Conservation (phyloP, 2,888 invertebrate genomes). For the Eurytoma adleriae region DNA sequence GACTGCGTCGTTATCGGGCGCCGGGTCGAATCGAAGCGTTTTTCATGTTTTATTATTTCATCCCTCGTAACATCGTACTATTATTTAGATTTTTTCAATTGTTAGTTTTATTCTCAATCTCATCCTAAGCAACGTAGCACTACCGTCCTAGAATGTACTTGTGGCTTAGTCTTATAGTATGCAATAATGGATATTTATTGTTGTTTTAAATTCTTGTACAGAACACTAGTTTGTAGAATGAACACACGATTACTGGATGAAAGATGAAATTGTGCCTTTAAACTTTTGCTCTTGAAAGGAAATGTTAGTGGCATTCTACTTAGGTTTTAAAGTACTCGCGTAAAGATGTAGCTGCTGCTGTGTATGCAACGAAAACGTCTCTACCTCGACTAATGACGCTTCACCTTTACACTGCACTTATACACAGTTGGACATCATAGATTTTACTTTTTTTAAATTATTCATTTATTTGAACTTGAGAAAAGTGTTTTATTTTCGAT, state of each 20-base stretch:
- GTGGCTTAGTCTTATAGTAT: slow-evolving; percentile 25
- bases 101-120: slow-evolving; percentile 9
- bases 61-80: neutral
- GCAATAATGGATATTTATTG: slow-evolving; percentile 32
- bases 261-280: slow-evolving; percentile 60
- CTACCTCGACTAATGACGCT: neutral
- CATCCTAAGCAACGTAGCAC: slow-evolving; percentile 47
- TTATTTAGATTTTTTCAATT: slow-evolving; percentile 6
- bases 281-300: slow-evolving; percentile 6
- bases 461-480: too few species aligned
- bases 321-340: slow-evolving; percentile 46
- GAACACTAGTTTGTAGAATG: slow-evolving; percentile 62
- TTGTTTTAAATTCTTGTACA: slow-evolving; percentile 58
- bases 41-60: slow-evolving; percentile 27
- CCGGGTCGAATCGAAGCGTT: slow-evolving; percentile 15
- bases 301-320: slow-evolving; percentile 57
- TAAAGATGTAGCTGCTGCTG: slow-evolving; percentile 55
- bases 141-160: slow-evolving; percentile 42
- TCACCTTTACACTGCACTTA: slow-evolving; percentile 44
- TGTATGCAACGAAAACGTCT: slow-evolving; percentile 58
- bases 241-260: slow-evolving; percentile 64
- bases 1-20: slow-evolving; percentile 31
- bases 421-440: slow-evolving; percentile 34
- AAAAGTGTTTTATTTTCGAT: neutral
- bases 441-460: too few species aligned